A percentile compares a stretch with the other conserved stretches of the same genome.
These are phyloP conservation scores for Gnathonemus longibarbis DNA, from an alignment of 2,113 vertebrate genomes.

Conservation along the genomic window DNA sequence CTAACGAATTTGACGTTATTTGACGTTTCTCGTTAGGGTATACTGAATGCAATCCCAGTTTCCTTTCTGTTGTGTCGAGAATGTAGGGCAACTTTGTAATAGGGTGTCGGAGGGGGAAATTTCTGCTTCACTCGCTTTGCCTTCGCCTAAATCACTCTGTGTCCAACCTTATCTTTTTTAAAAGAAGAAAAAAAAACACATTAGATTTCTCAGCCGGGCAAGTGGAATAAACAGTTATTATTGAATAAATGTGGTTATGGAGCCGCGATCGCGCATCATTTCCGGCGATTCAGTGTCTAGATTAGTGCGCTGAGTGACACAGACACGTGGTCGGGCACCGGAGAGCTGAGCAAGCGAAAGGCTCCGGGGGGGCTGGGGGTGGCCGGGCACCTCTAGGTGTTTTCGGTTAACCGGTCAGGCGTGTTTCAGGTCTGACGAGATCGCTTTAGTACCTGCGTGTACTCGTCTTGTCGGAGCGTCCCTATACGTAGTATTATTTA, in stretches of 20 bases:
- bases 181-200: neutral
- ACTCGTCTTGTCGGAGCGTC: neutral
- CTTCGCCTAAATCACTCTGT: neutral
- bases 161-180: neutral
- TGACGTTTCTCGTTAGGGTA: neutral
- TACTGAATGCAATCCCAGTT: neutral
- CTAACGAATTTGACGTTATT: neutral
- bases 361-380: neutral
- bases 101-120: neutral
- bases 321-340: slow-evolving; percentile 21
- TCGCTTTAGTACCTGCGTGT: neutral
- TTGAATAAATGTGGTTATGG: slow-evolving; percentile 1
- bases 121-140: neutral
- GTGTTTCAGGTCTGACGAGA: neutral
- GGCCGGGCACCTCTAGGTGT: neutral
- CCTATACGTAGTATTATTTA: neutral
- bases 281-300: slow-evolving; percentile 13
- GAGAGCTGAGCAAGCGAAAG: slow-evolving; percentile 14
- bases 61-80: neutral
- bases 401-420: neutral
- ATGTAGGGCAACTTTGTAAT: slow-evolving; percentile 32
- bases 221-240: slow-evolving; percentile 2
- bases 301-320: slow-evolving; percentile 24
- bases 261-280: slow-evolving; percentile 7
- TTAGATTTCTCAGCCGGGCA: neutral